A percentile compares a stretch with the other conserved stretches of the same genome.
Evolutionary conservation across 92 coral and sea anemone species (phyloP).

Genomic region (Zoanthus solanderi): DNA sequence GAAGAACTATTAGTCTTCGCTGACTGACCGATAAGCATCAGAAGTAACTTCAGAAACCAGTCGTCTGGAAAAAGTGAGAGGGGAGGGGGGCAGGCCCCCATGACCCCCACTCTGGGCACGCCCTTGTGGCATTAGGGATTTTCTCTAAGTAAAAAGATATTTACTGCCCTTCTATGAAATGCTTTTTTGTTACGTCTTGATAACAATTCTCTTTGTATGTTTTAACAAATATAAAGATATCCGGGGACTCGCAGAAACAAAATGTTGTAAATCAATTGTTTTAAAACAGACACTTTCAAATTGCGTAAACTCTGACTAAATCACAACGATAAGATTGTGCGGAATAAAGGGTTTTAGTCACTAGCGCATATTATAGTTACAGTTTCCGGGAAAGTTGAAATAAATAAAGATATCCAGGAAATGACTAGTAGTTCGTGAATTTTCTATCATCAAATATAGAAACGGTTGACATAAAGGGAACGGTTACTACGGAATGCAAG

Average conservation of each 20-base stretch:
- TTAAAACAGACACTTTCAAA: not conserved
- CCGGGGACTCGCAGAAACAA: constrained; percentile 15
- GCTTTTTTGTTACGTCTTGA: not conserved
- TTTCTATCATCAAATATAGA: not conserved
- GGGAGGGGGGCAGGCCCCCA: no score
- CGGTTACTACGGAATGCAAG: no score
- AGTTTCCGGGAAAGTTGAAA: not conserved
- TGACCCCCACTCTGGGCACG: no score
- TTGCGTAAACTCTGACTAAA: not conserved
- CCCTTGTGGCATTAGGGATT: not conserved
- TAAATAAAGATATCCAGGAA: not conserved
- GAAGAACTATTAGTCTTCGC: no score
- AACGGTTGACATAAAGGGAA: no score
- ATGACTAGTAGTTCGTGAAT: not conserved
- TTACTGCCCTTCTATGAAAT: not conserved
- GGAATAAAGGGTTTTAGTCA: not conserved
- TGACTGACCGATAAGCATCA: no score
- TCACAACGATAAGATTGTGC: not conserved
- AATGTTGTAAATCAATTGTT: constrained; percentile 16
- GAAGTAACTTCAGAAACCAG: no score
- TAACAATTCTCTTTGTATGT: not conserved
- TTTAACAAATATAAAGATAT: constrained; percentile 9
- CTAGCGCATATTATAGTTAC: not conserved
- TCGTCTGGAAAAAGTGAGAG: no score
- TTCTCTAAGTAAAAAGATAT: not conserved